These are phyloP conservation scores for Lasioglossum morio DNA, from an alignment of 2,888 invertebrate species.

Conservation along the genomic window DNA sequence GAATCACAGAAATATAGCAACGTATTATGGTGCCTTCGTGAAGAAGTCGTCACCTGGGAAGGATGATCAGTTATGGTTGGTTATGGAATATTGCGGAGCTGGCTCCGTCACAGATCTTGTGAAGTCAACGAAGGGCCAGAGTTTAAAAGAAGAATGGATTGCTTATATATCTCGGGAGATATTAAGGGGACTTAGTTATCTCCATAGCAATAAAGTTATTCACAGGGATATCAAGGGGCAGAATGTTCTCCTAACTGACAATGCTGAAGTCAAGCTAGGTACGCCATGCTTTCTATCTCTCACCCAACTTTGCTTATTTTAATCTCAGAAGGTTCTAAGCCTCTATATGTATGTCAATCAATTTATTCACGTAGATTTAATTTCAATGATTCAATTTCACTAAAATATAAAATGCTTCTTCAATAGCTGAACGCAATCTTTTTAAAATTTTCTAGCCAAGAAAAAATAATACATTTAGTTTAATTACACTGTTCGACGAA, in stretches of 20 bases:
- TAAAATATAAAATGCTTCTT: neutral
- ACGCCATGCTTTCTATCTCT: slow-evolving; percentile 64
- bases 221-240: slow-evolving; percentile 99
- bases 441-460: neutral
- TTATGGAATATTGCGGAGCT: slow-evolving; percentile 99
- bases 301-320: neutral
- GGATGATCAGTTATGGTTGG: slow-evolving; percentile 99
- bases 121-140: slow-evolving; percentile 99
- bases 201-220: slow-evolving; percentile 99
- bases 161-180: slow-evolving; percentile 99
- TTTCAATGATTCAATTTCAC: neutral
- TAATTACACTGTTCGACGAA: too few relatives aligned
- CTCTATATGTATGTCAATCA: neutral
- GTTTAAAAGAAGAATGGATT: slow-evolving; percentile 99
- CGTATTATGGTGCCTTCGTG: slow-evolving; percentile 99
- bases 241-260: slow-evolving; percentile 99
- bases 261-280: slow-evolving; percentile 99
- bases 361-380: neutral
- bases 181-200: slow-evolving; percentile 96
- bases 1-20: slow-evolving; percentile 99
- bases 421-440: neutral
- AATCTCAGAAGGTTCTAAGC: neutral
- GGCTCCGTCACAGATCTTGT: slow-evolving; percentile 99
- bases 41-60: slow-evolving; percentile 99
- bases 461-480: neutral